Evolutionary conservation across 2,113 vertebrate species (phyloP).

Genomic region (Eleginops maclovinus): DNA sequence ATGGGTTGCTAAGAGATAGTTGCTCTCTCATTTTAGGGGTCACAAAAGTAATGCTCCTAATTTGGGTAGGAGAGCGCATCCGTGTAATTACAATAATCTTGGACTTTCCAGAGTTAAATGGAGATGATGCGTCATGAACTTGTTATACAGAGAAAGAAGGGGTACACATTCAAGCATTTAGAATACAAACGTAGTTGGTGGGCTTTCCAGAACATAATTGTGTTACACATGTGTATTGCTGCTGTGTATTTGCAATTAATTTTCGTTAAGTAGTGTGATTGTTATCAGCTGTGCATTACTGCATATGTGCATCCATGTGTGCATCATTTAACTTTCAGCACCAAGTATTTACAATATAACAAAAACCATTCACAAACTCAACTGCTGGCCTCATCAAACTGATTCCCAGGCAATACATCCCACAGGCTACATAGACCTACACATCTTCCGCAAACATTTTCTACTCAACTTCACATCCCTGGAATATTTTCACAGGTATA

Average conservation of each 20-base stretch:
- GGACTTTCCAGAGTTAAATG: conserved; percentile 54
- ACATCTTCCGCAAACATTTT: conserved; percentile 34
- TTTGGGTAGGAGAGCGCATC: conserved; percentile 70
- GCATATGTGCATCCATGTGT: conserved; percentile 56
- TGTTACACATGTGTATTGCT: conserved; percentile 31
- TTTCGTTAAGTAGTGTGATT: conserved; percentile 61
- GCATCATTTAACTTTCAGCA: conserved; percentile 72
- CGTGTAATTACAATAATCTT: conserved; percentile 79
- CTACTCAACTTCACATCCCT: conserved; percentile 5
- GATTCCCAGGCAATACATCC: conserved; percentile 45
- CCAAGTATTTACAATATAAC: conserved; percentile 50
- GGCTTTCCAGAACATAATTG: conserved; percentile 20
- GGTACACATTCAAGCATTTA: conserved; percentile 32
- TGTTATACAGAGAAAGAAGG: conserved; percentile 34
- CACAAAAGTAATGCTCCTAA: conserved; percentile 68
- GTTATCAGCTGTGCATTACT: conserved; percentile 66
- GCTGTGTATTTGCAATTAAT: conserved; percentile 55
- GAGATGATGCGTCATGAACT: conserved; percentile 51
- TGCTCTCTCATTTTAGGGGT: conserved; percentile 71
- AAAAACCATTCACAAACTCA: conserved; percentile 52
- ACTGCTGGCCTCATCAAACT: conserved; percentile 52
- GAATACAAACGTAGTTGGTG: conserved; percentile 20
- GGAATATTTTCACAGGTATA: conserved; percentile 42
- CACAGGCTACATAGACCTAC: conserved; percentile 23
- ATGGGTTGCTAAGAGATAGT: conserved; percentile 66